These are phyloP conservation scores for Pyrocoelia pectoralis DNA, from an alignment of 2,888 invertebrate genomes.

Conservation along the genomic window DNA sequence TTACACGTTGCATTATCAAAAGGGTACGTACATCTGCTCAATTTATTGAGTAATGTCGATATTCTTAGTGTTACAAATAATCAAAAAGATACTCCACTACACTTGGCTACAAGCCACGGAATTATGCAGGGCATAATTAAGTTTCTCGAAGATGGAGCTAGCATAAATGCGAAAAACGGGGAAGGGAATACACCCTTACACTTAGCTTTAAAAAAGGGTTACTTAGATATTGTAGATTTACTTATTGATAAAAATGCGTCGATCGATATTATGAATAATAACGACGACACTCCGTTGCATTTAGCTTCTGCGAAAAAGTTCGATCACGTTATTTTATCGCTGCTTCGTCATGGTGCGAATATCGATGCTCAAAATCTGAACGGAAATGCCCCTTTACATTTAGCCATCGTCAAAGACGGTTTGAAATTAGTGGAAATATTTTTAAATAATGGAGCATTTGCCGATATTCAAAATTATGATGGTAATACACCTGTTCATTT, in stretches of 20 bases:
- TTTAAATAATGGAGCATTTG: background rate
- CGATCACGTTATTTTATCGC: background rate
- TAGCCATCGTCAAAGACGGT: background rate
- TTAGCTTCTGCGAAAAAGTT: background rate
- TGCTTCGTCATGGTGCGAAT: background rate
- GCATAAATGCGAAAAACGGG: background rate
- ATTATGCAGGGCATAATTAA: background rate
- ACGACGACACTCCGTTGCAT: conserved; percentile 3
- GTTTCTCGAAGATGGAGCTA: background rate
- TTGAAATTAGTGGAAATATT: background rate
- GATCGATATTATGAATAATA: background rate
- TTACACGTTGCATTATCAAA: background rate
- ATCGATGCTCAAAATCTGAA: background rate
- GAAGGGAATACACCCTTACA: background rate
- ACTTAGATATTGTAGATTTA: background rate
- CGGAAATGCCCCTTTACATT: conserved; percentile 6
- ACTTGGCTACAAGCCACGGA: background rate
- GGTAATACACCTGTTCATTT: conserved; percentile 10
- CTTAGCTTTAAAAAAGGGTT: background rate
- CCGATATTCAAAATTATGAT: background rate
- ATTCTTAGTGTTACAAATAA: background rate
- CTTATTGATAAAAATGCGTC: background rate
- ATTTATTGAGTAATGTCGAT: background rate
- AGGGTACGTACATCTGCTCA: background rate
- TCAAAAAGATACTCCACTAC: background rate